phyloP scores from a whole-genome alignment of 92 coral and sea anemone genomes.

The Phymanthus crucifer region DNA sequence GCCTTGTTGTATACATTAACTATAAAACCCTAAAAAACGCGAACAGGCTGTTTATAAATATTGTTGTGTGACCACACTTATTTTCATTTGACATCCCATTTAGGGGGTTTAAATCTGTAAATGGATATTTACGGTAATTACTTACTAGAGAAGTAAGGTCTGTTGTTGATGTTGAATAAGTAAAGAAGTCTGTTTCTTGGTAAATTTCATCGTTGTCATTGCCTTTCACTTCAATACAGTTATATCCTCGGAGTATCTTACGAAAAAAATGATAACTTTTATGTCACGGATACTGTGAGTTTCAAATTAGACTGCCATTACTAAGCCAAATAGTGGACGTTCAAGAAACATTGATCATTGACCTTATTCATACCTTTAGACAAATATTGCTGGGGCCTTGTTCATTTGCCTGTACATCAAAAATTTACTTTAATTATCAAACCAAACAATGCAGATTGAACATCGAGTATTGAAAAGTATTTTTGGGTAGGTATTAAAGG shows the following conservation, averaged over 20 bases:
- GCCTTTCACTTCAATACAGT: neutral
- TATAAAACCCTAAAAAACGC: neutral
- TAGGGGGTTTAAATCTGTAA: neutral
- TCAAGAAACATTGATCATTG: no score
- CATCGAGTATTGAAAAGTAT: no score
- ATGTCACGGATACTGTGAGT: no score
- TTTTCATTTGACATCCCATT: neutral
- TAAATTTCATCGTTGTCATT: constrained; percentile 6
- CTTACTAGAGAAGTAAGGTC: constrained; percentile 24
- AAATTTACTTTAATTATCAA: no score
- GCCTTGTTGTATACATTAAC: neutral
- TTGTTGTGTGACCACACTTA: neutral
- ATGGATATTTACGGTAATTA: neutral
- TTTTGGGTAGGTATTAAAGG: neutral
- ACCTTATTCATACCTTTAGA: no score
- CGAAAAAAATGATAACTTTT: neutral
- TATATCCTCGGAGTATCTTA: constrained; percentile 16
- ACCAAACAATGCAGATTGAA: no score
- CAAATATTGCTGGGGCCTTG: no score
- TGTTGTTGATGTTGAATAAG: constrained; percentile 14
- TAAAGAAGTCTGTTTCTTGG: constrained; percentile 23
- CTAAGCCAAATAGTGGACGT: no score
- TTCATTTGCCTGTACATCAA: no score
- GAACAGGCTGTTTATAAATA: neutral
- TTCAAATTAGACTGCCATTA: no score